Percentiles rank a stretch among this genome's conserved stretches.
These are phyloP conservation scores for Cladorhizidae sp. DNA, from an alignment of 37 sponge, comb jelly and placozoan species.

Conservation along the genomic window DNA sequence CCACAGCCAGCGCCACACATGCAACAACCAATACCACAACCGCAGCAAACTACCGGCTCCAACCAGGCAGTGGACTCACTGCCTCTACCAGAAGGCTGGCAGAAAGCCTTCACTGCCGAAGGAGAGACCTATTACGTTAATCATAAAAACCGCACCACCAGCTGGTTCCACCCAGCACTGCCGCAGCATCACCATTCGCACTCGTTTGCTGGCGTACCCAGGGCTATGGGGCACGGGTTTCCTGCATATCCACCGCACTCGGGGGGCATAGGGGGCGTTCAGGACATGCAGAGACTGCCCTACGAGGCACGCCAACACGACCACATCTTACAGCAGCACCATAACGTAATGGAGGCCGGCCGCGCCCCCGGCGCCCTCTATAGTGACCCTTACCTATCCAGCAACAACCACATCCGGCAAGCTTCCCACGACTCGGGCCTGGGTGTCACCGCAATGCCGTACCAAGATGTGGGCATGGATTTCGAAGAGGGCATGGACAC, in stretches of 20 bases:
- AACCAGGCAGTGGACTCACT: constrained; percentile 30
- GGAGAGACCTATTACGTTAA: constrained; percentile 68
- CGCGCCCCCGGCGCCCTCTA: constrained; percentile 43
- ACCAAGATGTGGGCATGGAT: constrained; percentile 51
- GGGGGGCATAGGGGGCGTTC: constrained; percentile 3
- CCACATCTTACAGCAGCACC: constrained; percentile 19
- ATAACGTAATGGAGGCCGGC: neutral
- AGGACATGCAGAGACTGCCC: constrained; percentile 18
- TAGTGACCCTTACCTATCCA: constrained; percentile 61
- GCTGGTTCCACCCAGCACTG: constrained; percentile 55
- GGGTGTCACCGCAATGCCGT: constrained; percentile 43
- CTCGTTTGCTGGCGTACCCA: constrained; percentile 16
- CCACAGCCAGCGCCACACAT: constrained; percentile 11
- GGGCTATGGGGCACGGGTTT: neutral
- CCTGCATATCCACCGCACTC: constrained; percentile 10
- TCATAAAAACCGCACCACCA: constrained; percentile 64
- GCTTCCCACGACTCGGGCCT: constrained; percentile 71
- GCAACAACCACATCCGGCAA: constrained; percentile 49
- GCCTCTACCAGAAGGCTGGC: constrained; percentile 65
- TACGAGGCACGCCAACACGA: constrained; percentile 21
- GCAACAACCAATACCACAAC: constrained; percentile 10
- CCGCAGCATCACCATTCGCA: constrained; percentile 61
- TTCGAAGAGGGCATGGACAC: constrained; percentile 23
- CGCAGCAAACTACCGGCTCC: neutral
- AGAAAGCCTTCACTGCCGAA: constrained; percentile 62